Evolutionary conservation across 2,797 vertebrate genomes (phyloP).

Genomic region (Acrossocheilus wenchowensis): DNA sequence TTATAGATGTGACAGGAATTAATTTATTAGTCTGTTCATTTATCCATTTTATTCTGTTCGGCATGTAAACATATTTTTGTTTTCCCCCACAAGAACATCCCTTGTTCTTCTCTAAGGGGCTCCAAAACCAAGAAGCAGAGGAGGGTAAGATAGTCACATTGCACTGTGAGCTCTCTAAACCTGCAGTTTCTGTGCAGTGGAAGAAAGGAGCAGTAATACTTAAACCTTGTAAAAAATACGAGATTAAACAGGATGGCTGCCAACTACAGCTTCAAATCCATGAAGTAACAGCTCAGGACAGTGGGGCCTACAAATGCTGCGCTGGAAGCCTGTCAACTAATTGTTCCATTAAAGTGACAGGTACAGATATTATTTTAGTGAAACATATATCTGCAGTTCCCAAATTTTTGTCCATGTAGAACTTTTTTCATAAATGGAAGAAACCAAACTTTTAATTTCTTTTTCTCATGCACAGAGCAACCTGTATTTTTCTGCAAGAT

Average conservation of each 20-base stretch:
- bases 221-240: slow-evolving; percentile 72
- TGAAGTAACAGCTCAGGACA: slow-evolving; percentile 80
- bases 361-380: slow-evolving; percentile 27
- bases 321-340: slow-evolving; percentile 65
- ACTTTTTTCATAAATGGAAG: slow-evolving; percentile 14
- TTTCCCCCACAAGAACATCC: slow-evolving; percentile 22
- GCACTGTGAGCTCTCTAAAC: slow-evolving; percentile 73
- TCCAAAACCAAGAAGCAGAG: slow-evolving; percentile 64
- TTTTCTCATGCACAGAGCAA: slow-evolving; percentile 24
- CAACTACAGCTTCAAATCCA: slow-evolving; percentile 78
- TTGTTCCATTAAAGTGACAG: slow-evolving; percentile 47
- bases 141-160: slow-evolving; percentile 72
- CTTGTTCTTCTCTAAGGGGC: slow-evolving; percentile 49
- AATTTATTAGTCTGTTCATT: not conserved
- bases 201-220: slow-evolving; percentile 76
- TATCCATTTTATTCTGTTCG: not conserved
- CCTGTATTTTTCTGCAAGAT: slow-evolving; percentile 52
- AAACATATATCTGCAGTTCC: slow-evolving; percentile 47
- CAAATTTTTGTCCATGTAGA: not conserved
- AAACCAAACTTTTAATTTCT: not conserved
- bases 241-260: slow-evolving; percentile 75
- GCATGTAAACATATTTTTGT: not conserved
- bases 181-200: slow-evolving; percentile 72
- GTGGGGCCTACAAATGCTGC: slow-evolving; percentile 81
- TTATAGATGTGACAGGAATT: not conserved